A percentile compares a stretch with the other conserved stretches of the same genome.
These are phyloP conservation scores for Dendrophyllia cribrosa DNA, from an alignment of 64 coral and sea anemone species.

Conservation along the genomic window DNA sequence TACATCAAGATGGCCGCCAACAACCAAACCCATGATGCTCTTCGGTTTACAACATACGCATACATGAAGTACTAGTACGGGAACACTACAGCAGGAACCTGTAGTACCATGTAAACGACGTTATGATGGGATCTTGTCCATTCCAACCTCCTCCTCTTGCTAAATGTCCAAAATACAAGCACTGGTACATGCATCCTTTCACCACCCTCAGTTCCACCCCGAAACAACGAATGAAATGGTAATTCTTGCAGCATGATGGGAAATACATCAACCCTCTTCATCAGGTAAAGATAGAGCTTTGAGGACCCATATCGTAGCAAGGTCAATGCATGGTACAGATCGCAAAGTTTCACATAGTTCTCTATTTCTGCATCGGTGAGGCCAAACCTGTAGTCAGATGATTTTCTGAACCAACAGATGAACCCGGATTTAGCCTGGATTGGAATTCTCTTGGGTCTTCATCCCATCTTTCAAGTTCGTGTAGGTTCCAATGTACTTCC, in stretches of 20 bases:
- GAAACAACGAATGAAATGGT: neutral
- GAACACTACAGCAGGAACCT: too few relatives aligned
- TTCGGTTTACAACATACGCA: too few relatives aligned
- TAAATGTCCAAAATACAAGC: too few relatives aligned
- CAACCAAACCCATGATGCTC: too few relatives aligned
- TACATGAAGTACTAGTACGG: too few relatives aligned
- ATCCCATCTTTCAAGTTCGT: conserved; percentile 44
- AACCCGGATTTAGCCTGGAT: conserved; percentile 53
- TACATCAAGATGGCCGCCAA: too few relatives aligned
- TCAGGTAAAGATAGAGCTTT: conserved; percentile 24
- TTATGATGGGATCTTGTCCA: too few relatives aligned
- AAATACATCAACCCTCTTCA: conserved; percentile 45
- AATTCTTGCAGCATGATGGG: conserved; percentile 24
- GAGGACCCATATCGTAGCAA: conserved; percentile 12
- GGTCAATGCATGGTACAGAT: conserved; percentile 35
- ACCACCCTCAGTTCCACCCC: too few relatives aligned
- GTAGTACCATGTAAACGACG: too few relatives aligned
- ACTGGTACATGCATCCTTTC: too few relatives aligned
- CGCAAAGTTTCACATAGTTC: conserved; percentile 24
- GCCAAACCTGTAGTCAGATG: conserved; percentile 13
- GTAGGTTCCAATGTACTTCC: conserved; percentile 42
- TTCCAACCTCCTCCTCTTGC: too few relatives aligned
- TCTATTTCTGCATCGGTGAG: neutral
- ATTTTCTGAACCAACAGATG: conserved; percentile 4
- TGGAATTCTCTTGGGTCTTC: conserved; percentile 42